Percentiles rank a stretch among this genome's conserved stretches.
These are phyloP conservation scores for Eucriotettix oculatus DNA, from an alignment of 2,888 invertebrate genomes.

Conservation along the genomic window DNA sequence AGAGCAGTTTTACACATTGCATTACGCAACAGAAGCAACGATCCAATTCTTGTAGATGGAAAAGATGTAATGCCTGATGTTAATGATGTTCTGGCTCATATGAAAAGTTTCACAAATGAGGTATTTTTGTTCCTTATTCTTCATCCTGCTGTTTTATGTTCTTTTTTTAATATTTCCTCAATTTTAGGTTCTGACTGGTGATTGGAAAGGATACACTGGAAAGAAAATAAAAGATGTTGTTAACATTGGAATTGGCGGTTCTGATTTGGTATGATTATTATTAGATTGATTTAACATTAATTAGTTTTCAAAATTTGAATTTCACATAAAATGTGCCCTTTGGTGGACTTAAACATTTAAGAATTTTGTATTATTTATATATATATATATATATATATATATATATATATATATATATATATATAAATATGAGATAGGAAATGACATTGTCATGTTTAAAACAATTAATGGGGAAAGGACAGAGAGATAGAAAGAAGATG, in stretches of 20 bases:
- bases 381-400: no score
- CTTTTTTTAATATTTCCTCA: constrained; percentile 2
- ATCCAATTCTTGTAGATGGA: constrained; percentile 64
- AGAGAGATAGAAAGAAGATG: no score
- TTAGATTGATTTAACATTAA: no score
- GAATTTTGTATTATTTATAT: no score
- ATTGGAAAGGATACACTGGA: constrained; percentile 66
- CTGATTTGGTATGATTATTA: constrained; percentile 54
- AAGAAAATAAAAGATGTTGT: constrained; percentile 92
- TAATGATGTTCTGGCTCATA: constrained; percentile 77
- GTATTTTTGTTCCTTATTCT: constrained; percentile 27
- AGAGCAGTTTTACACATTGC: constrained; percentile 92
- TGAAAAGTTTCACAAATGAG: constrained; percentile 79
- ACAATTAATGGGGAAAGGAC: no score
- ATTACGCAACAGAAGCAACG: constrained; percentile 68
- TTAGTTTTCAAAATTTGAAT: no score
- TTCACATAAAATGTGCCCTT: no score
- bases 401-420: no score
- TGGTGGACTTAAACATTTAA: no score
- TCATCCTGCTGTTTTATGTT: background rate
- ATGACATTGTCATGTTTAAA: no score
- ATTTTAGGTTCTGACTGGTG: constrained; percentile 30
- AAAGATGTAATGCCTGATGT: constrained; percentile 89
- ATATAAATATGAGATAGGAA: no score
- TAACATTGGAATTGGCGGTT: constrained; percentile 99